phyloP scores from a whole-genome alignment of 2,113 vertebrate species.

The Girardinichthys multiradiatus region DNA sequence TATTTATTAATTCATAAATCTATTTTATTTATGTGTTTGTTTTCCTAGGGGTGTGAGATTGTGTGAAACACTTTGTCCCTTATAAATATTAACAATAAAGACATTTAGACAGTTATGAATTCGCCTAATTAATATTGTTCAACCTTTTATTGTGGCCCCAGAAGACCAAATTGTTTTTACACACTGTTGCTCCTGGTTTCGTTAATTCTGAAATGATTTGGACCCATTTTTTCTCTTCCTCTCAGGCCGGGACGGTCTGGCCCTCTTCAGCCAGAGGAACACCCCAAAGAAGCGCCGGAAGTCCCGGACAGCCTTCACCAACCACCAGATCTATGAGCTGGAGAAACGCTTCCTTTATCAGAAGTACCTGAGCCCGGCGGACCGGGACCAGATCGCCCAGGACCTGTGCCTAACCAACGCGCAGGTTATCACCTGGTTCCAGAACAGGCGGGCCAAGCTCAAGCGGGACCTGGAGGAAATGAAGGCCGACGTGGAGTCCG shows the following conservation, averaged over 20 bases:
- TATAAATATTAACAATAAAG: too few species aligned
- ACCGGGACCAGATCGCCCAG: constrained; percentile 96
- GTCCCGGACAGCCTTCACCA: constrained; percentile 97
- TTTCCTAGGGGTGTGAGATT: too few species aligned
- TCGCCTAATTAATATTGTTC: too few species aligned
- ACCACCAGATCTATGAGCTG: constrained; percentile 96
- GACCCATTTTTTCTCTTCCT: background rate
- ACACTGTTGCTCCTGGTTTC: too few species aligned
- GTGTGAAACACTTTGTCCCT: too few species aligned
- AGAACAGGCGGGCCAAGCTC: constrained; percentile 95
- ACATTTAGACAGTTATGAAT: too few species aligned
- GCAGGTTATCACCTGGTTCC: constrained; percentile 99
- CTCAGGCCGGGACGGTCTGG: constrained; percentile 91
- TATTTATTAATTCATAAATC: too few species aligned
- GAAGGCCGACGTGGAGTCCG: constrained; percentile 96
- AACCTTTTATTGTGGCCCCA: too few species aligned
- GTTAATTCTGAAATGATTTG: too few species aligned
- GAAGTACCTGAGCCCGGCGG: constrained; percentile 95
- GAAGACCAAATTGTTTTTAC: too few species aligned
- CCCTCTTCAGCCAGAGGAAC: constrained; percentile 90
- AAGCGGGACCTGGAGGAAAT: constrained; percentile 97
- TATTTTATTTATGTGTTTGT: too few species aligned
- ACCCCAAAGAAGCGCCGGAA: constrained; percentile 96
- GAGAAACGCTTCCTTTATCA: constrained; percentile 96
- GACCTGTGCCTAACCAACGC: constrained; percentile 95